phyloP scores from a whole-genome alignment of 1,140 invertebrate genomes.

The Neodiprion pinetum region DNA sequence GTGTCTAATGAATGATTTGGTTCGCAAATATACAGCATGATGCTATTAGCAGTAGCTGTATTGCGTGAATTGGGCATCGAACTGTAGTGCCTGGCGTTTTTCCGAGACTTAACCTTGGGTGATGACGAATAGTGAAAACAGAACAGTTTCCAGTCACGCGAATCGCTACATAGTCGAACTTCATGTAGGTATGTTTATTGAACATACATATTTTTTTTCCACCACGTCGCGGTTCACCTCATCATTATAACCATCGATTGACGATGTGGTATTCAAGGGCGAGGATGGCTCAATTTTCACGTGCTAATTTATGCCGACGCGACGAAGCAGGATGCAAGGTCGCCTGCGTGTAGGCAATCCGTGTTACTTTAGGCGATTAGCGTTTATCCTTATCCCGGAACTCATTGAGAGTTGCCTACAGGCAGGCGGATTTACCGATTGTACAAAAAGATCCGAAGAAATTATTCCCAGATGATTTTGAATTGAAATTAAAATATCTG shows the following conservation, averaged over 20 bases:
- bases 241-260: neutral
- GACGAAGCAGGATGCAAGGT: neutral
- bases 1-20: neutral
- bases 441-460: too few species aligned
- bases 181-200: neutral
- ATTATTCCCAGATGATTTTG: too few species aligned
- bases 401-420: neutral
- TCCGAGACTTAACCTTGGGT: neutral
- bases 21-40: neutral
- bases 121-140: neutral
- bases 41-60: neutral
- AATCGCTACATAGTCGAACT: neutral
- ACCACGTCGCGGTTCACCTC: neutral
- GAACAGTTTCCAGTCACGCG: constrained; percentile 1
- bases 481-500: too few species aligned
- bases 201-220: neutral
- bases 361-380: neutral
- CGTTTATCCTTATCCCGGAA: neutral
- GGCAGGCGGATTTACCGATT: too few species aligned
- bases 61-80: neutral
- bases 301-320: neutral
- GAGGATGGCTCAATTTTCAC: neutral
- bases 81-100: neutral
- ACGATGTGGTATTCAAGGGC: neutral
- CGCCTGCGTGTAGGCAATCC: neutral